Percentiles rank a stretch among this genome's conserved stretches.
Conservation (phyloP, 2,797 vertebrate species). For the Prunella strophiata region DNA sequence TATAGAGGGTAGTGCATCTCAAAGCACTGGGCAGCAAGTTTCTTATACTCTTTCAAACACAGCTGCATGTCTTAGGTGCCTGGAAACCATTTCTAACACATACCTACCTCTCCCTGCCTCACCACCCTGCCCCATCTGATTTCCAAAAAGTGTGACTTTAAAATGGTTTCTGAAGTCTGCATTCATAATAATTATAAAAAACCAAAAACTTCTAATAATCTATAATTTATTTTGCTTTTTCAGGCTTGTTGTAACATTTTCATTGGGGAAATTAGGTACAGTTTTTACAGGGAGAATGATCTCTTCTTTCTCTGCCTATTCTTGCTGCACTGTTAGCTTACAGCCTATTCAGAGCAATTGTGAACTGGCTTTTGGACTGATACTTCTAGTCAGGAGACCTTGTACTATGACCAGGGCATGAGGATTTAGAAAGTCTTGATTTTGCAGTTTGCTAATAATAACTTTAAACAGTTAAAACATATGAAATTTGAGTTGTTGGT, state of each 20-base stretch:
- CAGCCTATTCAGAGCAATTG: not conserved
- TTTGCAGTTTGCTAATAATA: not conserved
- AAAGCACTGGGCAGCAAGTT: not conserved
- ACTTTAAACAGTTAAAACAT: not conserved
- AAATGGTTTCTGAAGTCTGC: not conserved
- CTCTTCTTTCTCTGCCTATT: not conserved
- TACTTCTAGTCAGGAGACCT: not conserved
- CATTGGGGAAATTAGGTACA: not conserved
- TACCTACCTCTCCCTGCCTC: not conserved
- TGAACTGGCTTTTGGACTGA: not conserved
- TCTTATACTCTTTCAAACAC: not conserved
- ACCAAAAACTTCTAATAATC: not conserved
- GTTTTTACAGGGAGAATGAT: not conserved
- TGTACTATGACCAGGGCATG: not conserved
- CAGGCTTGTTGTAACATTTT: not conserved
- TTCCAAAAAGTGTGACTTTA: not conserved
- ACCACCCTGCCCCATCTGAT: not conserved
- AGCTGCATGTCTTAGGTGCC: not conserved
- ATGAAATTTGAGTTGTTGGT: not conserved
- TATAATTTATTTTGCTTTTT: not conserved
- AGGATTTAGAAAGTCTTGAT: not conserved
- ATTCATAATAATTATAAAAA: not conserved
- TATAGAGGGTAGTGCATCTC: fast-evolving
- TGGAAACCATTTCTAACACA: not conserved
- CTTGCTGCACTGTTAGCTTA: not conserved